Conservation (phyloP, 2,888 invertebrate genomes). For the Prostheceraeus crozeri region DNA sequence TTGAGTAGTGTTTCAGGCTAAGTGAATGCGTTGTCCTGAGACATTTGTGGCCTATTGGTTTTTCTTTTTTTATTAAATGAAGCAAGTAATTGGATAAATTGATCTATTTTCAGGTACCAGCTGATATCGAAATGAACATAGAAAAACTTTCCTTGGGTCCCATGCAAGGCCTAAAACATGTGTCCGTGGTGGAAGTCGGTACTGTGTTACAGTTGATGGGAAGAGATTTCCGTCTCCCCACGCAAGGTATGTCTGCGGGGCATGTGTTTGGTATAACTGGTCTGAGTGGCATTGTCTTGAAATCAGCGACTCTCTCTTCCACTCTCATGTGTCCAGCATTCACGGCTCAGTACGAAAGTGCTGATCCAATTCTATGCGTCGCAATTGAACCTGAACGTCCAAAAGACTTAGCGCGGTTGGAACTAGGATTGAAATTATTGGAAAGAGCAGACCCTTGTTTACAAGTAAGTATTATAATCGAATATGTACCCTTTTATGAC, state of each 20-base stretch:
- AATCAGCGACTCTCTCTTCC: slow-evolving; percentile 79
- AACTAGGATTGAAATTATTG: slow-evolving; percentile 68
- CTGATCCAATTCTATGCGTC: slow-evolving; percentile 79
- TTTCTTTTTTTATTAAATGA: no score
- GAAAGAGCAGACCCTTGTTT: slow-evolving; percentile 92
- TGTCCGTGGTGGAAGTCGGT: background rate
- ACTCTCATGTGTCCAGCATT: slow-evolving; percentile 76
- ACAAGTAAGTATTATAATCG: slow-evolving; percentile 61
- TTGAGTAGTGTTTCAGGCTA: no score
- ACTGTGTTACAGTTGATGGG: background rate
- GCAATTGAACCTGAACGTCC: slow-evolving; percentile 66
- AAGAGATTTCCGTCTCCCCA: no score
- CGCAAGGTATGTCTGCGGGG: no score
- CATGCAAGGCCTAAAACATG: slow-evolving; percentile 27
- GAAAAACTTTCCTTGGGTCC: no score
- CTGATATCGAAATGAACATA: no score
- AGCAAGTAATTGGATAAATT: no score
- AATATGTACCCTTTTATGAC: no score
- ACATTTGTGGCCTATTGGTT: no score
- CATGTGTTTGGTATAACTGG: no score
- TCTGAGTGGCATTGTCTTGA: slow-evolving; percentile 59
- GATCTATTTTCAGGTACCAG: no score
- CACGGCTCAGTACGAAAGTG: slow-evolving; percentile 64
- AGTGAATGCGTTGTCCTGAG: no score
- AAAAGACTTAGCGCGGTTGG: slow-evolving; percentile 65